Evolutionary conservation across 2,113 vertebrate genomes (phyloP).

Genomic region (Lampris megalopsis): DNA sequence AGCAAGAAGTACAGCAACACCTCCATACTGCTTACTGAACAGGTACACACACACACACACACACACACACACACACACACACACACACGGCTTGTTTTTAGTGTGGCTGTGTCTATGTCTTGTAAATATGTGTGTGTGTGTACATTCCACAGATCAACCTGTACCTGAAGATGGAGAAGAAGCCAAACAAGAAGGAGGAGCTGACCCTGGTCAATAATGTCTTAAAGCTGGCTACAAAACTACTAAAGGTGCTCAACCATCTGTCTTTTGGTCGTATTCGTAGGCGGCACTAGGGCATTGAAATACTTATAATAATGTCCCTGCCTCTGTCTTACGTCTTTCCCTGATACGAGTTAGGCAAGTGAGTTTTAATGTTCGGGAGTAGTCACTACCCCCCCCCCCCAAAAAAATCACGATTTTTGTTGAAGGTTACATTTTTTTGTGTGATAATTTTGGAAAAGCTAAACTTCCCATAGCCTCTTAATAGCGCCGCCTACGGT

Average conservation of each 20-base stretch:
- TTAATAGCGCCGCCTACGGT: no score
- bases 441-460: no score
- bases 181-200: slow-evolving; percentile 99
- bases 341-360: no score
- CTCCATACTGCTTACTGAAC: slow-evolving; percentile 98
- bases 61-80: not conserved
- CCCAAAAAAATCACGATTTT: no score
- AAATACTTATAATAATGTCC: no score
- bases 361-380: no score
- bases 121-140: no score
- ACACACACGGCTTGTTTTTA: not conserved
- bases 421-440: no score
- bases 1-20: slow-evolving; percentile 99
- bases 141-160: slow-evolving; percentile 91
- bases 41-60: slow-evolving; percentile 78
- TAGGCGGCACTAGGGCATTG: no score
- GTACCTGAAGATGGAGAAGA: slow-evolving; percentile 99
- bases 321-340: no score
- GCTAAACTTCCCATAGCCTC: no score
- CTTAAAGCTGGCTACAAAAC: slow-evolving; percentile 96
- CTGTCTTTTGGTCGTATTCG: not conserved
- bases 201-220: slow-evolving; percentile 98
- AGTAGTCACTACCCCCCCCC: no score
- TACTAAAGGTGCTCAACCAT: slow-evolving; percentile 88
- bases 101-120: slow-evolving; percentile 1